Evolutionary conservation across 2,888 invertebrate species (phyloP), one percentile per base, ranked within the genome.

Genomic region (Amaurobius ferox): DNA sequence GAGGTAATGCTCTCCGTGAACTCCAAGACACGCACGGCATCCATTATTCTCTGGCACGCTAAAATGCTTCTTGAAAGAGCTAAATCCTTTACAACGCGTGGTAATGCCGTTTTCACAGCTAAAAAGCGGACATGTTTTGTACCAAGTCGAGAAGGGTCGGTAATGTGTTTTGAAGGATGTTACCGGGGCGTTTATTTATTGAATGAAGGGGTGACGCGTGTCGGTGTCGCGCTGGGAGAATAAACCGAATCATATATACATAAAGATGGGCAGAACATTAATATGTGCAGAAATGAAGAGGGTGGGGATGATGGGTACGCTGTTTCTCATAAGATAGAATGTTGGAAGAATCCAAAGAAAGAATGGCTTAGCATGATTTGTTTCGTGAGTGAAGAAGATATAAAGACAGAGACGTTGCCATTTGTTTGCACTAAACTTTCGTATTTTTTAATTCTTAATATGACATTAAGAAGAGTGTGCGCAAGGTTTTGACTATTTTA

Each of bases 1-100:
- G 61, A 26, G 62, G 55, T 76, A 67, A 67, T 76, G 48, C 76
- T 76, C 61, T 61, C 66, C 67, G 55, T 48, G 16, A 29, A 44
- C 32, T 26, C 32, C 68, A 35, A 23, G 62, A 70, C 70, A 78
- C 78, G 70, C 39, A 70, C 78, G 13, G 29, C 40, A 35, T 40
- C 78, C 78, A 78, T 78, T 78, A 78, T 70, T 6, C 32, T 13
- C 13, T 62, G 16, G 11, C 55, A 23, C 55, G 55, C 23, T 55
- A 23, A 55, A 55, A 55, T 55, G 55, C 55, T 55, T 55, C 55
- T 55, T 23, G 3, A 55, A 23, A 55, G 23, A 6, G 55, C 23
- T 23, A 55, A 16, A 23, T 23, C 55, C 23, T 55, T 55, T 55
- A 55, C 55, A 55, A 55, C 55, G 55, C 23, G 23, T 23, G 55